phyloP scores from a whole-genome alignment of 2,888 invertebrate species.

The Carabus problematicus region DNA sequence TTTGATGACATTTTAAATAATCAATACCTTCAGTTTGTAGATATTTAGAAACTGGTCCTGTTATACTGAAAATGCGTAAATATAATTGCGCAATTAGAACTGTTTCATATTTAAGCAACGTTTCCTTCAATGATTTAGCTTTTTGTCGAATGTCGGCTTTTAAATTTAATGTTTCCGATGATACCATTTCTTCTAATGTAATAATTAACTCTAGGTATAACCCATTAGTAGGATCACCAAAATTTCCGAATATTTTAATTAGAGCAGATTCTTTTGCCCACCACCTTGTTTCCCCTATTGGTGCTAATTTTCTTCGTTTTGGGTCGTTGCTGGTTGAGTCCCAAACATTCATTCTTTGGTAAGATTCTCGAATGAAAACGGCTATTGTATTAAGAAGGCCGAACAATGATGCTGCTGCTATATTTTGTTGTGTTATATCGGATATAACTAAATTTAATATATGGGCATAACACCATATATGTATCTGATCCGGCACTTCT shows the following conservation, averaged over 20 bases:
- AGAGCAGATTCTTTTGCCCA: slow-evolving; percentile 22
- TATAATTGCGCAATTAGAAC: slow-evolving; percentile 34
- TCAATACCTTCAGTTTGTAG: slow-evolving; percentile 39
- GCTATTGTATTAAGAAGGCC: too few species aligned
- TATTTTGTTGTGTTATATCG: too few species aligned
- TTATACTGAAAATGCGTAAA: too few species aligned
- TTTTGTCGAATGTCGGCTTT: slow-evolving; percentile 23
- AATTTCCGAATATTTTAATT: slow-evolving; percentile 15
- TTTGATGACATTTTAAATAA: slow-evolving; percentile 27
- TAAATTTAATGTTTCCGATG: background rate
- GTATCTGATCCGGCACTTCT: too few species aligned
- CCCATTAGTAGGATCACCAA: background rate
- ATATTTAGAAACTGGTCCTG: slow-evolving; percentile 37
- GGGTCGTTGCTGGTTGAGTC: slow-evolving; percentile 4
- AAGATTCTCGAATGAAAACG: slow-evolving; percentile 32
- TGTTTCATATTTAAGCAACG: slow-evolving; percentile 33
- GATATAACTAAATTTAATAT: too few species aligned
- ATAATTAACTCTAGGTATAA: background rate
- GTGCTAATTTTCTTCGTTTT: slow-evolving; percentile 2
- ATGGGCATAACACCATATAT: too few species aligned
- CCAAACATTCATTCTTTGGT: slow-evolving; percentile 32
- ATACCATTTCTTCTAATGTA: background rate
- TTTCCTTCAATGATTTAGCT: slow-evolving; percentile 7
- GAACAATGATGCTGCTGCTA: too few species aligned
- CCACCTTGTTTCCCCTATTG: slow-evolving; percentile 20